Conservation (phyloP, 2,888 invertebrate genomes). For the Ennomos quercinarius region DNA sequence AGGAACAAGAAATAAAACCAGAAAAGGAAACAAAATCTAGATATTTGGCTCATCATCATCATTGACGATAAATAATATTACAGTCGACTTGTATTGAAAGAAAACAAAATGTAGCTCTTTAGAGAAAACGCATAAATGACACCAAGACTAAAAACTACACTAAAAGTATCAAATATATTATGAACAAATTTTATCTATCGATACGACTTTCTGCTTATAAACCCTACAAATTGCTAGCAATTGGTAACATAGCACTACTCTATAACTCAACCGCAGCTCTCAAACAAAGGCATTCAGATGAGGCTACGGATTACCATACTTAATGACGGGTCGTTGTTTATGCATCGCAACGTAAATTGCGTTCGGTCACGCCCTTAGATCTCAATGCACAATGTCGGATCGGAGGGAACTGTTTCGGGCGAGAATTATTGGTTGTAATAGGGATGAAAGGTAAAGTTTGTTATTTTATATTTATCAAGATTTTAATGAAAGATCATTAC, state of each 20-base stretch:
- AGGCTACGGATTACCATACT: conserved; percentile 37
- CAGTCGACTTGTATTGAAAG: too few relatives aligned
- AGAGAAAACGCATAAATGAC: too few relatives aligned
- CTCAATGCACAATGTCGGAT: conserved; percentile 24
- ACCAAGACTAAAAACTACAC: too few relatives aligned
- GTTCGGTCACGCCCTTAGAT: conserved; percentile 35
- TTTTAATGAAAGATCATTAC: too few relatives aligned
- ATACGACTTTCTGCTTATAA: not conserved
- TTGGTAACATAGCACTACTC: conserved; percentile 16
- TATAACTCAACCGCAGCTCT: conserved; percentile 12
- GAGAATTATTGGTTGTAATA: not conserved
- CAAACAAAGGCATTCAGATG: conserved; percentile 39
- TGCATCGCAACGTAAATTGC: conserved; percentile 28
- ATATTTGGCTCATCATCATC: too few relatives aligned
- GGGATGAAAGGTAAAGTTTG: not conserved
- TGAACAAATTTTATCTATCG: too few relatives aligned
- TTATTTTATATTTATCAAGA: too few relatives aligned
- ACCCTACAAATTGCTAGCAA: conserved; percentile 3
- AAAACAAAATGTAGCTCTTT: too few relatives aligned
- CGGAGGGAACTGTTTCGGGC: not conserved
- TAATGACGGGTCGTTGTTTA: conserved; percentile 35
- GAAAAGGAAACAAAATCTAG: too few relatives aligned
- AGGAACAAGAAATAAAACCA: too few relatives aligned
- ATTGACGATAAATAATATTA: too few relatives aligned
- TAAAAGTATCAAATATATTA: too few relatives aligned